Evolutionary conservation across 2,888 invertebrate genomes (phyloP), one percentile per base, ranked within the genome.

Genomic region (Timema cristinae): DNA sequence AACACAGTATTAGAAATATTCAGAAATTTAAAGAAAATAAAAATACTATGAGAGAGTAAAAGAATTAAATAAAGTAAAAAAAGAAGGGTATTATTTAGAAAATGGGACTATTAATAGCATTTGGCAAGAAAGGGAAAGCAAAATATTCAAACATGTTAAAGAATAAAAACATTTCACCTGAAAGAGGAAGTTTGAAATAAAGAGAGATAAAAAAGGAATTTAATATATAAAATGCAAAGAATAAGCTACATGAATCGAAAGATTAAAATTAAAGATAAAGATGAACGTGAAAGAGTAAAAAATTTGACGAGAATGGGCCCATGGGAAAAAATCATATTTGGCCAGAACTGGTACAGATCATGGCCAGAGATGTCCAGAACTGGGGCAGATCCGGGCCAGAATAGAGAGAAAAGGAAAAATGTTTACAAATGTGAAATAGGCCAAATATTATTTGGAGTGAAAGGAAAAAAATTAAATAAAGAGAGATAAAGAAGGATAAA

Each of bases 171-270:
- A 72, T 67, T 70, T 2, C 47, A 48, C 61, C 50, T 48, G 15
- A 67, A n/a, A 67, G 11, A 50, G 48, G 15, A 51, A 50, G 67
- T 48, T 11, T 67, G 13, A 68, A 11, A 32, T 11, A 54, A 15
- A 49, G 16, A 32, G 54, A 61, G 15, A 59, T 15, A 47, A 8
- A 59, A 56, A 54, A 61, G 61, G 48, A 63, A 51, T 11, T 5
- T 16, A 70, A 16, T 56, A 61, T 49, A 70, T 66, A 54, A 54
- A 68, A 67, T 32, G 71, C 66, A 63, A 61, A 50, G 15, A 56
- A 59, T 50, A 68, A 70, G 54, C 59, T 63, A 66, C 48, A 16
- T 15, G 32, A 67, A 50, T 52, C n/a, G 59, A 51, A n/a, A 52
- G n/a, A n/a, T 51, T 48, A 69, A 15, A 61, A 69, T 69, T 6